phyloP scores from a whole-genome alignment of 2,113 vertebrate species.

The Cryptotis parvus region DNA sequence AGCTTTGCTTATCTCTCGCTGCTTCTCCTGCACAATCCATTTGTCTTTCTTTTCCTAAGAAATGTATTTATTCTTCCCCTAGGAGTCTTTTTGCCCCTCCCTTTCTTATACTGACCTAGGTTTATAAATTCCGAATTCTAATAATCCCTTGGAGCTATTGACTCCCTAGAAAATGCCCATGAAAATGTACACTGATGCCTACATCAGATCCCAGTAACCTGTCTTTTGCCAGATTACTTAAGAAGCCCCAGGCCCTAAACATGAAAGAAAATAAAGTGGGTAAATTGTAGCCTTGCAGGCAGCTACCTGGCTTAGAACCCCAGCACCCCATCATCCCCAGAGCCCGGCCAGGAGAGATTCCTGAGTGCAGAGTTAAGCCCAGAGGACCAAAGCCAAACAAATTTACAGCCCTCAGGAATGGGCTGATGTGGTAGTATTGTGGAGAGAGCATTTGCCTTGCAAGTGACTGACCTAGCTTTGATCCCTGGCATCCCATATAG shows the following conservation, averaged over 20 bases:
- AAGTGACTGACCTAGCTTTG: no score
- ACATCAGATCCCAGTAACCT: not conserved
- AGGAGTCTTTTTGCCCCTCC: not conserved
- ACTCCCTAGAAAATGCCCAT: not conserved
- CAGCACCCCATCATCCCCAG: no score
- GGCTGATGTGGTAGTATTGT: no score
- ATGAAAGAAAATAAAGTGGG: not conserved
- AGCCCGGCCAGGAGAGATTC: no score
- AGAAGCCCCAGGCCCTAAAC: not conserved
- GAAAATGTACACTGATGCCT: not conserved
- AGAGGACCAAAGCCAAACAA: no score
- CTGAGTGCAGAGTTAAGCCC: no score
- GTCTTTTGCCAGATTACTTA: not conserved
- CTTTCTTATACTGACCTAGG: not conserved
- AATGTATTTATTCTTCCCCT: not conserved
- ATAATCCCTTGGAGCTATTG: not conserved
- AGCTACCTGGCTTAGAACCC: no score
- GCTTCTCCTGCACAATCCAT: conserved; percentile 4
- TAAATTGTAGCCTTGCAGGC: not conserved
- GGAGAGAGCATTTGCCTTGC: no score
- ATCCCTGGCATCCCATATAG: no score
- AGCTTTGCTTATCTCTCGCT: not conserved
- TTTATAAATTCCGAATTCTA: not conserved
- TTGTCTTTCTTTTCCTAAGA: conserved; percentile 38
- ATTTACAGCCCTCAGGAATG: no score